Evolutionary conservation across 2,113 vertebrate species (phyloP), one percentile per base, ranked within the genome.

Genomic region (Propithecus coquereli): DNA sequence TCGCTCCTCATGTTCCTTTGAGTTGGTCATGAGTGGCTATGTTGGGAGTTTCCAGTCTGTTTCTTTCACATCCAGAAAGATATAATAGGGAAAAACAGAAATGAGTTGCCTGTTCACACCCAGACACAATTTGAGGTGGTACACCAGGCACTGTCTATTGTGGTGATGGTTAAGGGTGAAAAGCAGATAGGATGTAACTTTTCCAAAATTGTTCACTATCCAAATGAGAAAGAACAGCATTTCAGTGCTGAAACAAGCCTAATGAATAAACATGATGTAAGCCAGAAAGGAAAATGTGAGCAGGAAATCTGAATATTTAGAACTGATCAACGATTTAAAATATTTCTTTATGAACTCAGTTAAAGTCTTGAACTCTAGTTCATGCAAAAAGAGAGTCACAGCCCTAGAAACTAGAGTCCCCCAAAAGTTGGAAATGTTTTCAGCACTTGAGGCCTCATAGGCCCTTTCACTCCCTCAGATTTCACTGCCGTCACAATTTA

Each of bases 251-350:
- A 92, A 92, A 54, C 0, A 82, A 98, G 92, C 65, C 23, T 47
- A 77, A 57, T 40, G 40, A 90, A 93, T 50, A 95, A 91, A 71
- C 70, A 65, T 71, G 34, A 77, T 82, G 16, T 94, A 73, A 97
- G 71, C 57, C 30, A 92, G 82, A 88, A 76, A 74, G 66, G 45
- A 87, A 87, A 59, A 76, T 84, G 23, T 52, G 14, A n/a, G 16
- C 61, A 91, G 77, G 85, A 94, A 76, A 91, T 97, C 0, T 0
- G 1, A 87, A 57, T 88, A 59, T 89, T 96, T 91, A 91, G 61
- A 93, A 96, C 22, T 70, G 77, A 95, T 87, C 37, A 93, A 32
- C 85, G 91, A 61, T 96, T 95, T 96, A 71, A 94, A 91, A 43
- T 13, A 66, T 76, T 87, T 97, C 32, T 92, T 92, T 90, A n/a